Conservation (phyloP, 2,113 vertebrate species). For the Coregonus clupeaformis region DNA sequence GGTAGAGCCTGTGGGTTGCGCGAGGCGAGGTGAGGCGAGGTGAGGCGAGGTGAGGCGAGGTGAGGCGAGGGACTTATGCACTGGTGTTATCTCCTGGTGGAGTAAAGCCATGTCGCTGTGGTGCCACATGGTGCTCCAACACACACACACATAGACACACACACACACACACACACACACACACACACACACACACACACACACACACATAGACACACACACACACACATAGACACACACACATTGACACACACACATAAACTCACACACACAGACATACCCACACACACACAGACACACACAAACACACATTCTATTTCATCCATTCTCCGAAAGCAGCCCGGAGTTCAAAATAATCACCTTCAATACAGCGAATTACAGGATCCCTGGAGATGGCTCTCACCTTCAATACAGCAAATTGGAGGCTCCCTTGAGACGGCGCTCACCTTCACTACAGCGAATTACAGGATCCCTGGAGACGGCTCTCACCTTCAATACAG, state of each 20-base stretch:
- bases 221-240: constrained; percentile 7
- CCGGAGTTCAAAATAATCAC: constrained; percentile 58
- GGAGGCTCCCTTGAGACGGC: constrained; percentile 19
- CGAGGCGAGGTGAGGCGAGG: too few relatives aligned
- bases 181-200: constrained; percentile 47
- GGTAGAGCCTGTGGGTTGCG: constrained; percentile 64
- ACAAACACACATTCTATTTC: constrained; percentile 34
- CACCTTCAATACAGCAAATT: constrained; percentile 10
- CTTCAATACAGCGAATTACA: constrained; percentile 10
- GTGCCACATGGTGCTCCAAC: constrained; percentile 72
- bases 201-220: constrained; percentile 51
- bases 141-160: constrained; percentile 26
- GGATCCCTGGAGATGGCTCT: constrained; percentile 18
- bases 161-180: constrained; percentile 39
- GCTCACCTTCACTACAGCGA: constrained; percentile 8
- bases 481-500: constrained; percentile 6
- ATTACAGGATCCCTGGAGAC: constrained; percentile 25
- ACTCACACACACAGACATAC: too few relatives aligned
- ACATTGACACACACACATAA: too few relatives aligned
- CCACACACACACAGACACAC: constrained; percentile 48
- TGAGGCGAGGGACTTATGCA: constrained; percentile 60
- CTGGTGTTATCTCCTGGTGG: constrained; percentile 70
- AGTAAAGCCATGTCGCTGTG: constrained; percentile 55
- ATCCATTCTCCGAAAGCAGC: constrained; percentile 57
- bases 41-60: too few relatives aligned